These are phyloP conservation scores for Enchytraeus crypticus DNA, from an alignment of 2,888 invertebrate species.

Conservation along the genomic window DNA sequence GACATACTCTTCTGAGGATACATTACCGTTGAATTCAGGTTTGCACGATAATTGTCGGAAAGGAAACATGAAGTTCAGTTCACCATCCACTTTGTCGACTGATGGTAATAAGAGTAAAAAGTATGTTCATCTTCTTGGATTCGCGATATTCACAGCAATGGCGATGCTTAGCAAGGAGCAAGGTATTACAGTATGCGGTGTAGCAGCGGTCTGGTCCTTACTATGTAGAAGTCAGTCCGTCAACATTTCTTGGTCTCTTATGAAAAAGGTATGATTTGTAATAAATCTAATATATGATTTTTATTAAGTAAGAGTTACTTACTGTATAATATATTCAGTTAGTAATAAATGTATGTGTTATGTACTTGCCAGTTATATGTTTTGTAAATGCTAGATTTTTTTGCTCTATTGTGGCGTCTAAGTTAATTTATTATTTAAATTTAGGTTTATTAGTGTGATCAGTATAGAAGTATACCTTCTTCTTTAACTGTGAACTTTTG, in stretches of 20 bases:
- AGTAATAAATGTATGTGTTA: not conserved
- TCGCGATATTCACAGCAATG: not conserved
- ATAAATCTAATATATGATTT: not conserved
- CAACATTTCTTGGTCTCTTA: constrained; percentile 56
- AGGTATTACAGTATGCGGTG: constrained; percentile 79
- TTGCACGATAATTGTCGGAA: too few relatives aligned
- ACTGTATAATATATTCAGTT: not conserved
- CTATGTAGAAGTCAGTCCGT: too few relatives aligned
- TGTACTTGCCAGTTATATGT: too few relatives aligned
- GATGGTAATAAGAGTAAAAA: too few relatives aligned
- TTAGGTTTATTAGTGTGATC: too few relatives aligned
- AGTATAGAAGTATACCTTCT: too few relatives aligned
- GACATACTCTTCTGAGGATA: not conserved
- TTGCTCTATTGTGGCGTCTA: too few relatives aligned
- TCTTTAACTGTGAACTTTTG: too few relatives aligned
- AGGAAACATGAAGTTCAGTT: too few relatives aligned
- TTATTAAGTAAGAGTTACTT: not conserved
- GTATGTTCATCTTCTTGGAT: not conserved
- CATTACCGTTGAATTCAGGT: not conserved
- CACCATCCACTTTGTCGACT: too few relatives aligned
- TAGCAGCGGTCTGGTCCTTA: constrained; percentile 83
- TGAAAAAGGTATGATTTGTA: not conserved
- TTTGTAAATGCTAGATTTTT: too few relatives aligned
- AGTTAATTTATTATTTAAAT: too few relatives aligned
- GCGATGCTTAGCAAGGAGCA: constrained; percentile 85